Base-by-base conservation (phyloP, 2,888 invertebrate genomes). In the Dynastes maya region DNA sequence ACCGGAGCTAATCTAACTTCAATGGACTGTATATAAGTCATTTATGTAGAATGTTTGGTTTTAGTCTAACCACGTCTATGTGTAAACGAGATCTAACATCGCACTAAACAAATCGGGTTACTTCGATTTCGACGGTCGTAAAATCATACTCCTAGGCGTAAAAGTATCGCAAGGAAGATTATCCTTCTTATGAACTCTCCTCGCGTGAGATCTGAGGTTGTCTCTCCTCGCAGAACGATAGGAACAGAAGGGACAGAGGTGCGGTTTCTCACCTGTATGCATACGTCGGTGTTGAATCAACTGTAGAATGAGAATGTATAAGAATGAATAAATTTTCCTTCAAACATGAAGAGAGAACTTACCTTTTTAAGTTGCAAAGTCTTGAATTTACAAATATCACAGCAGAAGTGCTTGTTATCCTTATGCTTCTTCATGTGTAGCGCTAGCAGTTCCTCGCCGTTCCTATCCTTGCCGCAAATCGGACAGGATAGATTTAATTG, bases 241-340 rank as follows among this genome's bases (percentile, higher is more conserved):
- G n/a, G 89, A 88, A 84, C 91, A 91, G 82, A 90, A 90, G 9
- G 91, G 91, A 83, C 91, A 91, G 11, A 91, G 86, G 83, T 91
- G 91, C 2, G 91, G 91, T 79, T 91, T 91, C 82, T 91, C 91
- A 4, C 91, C 91, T 53, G 91, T 91, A 82, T 91, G 91, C 91
- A 91, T 91, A 79, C 91, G 87, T 74, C 91, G 88, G 84, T 91
- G 91, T 83, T 91, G 91, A 79, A 91, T 91, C 68, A 90, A 84
- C 90, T 90, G 16, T 22, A 45, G 16, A n/a, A 53, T 1, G 5
- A 53, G n/a, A 53, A 53, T 51, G 3, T 2, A 51, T 51, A 2
- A 11, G 16, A 53, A 32, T 5, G 32, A 45, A 45, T 45, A 45
- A 11, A 45, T 45, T 45, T 11, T 8, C 45, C 45, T 11, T 45